These are phyloP conservation scores for Ornithorhynchus anatinus DNA, from an alignment of 2,113 vertebrate genomes.

Conservation along the genomic window DNA sequence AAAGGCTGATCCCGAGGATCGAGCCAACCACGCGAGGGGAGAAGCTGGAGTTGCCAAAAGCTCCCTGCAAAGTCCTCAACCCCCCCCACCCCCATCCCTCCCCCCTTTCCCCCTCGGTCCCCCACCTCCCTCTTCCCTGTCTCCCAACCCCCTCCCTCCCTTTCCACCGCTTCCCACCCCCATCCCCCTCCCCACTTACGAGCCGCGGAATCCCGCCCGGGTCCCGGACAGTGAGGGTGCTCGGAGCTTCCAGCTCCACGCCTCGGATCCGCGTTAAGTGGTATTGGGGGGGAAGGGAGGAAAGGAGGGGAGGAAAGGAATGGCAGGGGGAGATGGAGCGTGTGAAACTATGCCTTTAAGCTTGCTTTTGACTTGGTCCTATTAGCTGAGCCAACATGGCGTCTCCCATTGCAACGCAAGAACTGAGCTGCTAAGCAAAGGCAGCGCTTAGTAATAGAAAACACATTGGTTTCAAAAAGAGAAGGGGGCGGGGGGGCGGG, in stretches of 20 bases:
- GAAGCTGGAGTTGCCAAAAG: slow-evolving; percentile 3
- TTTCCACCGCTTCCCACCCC: neutral
- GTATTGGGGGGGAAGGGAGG: neutral
- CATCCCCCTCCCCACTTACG: slow-evolving; percentile 11
- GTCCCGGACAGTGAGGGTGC: slow-evolving; percentile 14
- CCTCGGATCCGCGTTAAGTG: slow-evolving; percentile 32
- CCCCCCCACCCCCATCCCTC: neutral
- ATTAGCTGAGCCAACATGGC: slow-evolving; percentile 79
- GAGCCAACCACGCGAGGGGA: neutral
- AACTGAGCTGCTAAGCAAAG: slow-evolving; percentile 64
- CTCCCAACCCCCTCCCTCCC: neutral
- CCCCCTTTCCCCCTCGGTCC: no score
- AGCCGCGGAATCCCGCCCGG: neutral
- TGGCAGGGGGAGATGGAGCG: slow-evolving; percentile 52
- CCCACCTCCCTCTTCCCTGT: neutral
- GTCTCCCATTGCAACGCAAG: slow-evolving; percentile 69
- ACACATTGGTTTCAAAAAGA: slow-evolving; percentile 57
- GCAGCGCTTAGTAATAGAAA: slow-evolving; percentile 61
- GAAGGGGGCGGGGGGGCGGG: neutral
- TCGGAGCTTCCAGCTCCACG: slow-evolving; percentile 25
- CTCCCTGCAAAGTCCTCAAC: slow-evolving; percentile 34
- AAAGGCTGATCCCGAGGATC: neutral
- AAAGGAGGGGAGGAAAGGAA: slow-evolving; percentile 36
- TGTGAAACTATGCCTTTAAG: slow-evolving; percentile 67
- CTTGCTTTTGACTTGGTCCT: slow-evolving; percentile 67